Conservation (phyloP, 2,113 vertebrate species). For the Camelus dromedarius region DNA sequence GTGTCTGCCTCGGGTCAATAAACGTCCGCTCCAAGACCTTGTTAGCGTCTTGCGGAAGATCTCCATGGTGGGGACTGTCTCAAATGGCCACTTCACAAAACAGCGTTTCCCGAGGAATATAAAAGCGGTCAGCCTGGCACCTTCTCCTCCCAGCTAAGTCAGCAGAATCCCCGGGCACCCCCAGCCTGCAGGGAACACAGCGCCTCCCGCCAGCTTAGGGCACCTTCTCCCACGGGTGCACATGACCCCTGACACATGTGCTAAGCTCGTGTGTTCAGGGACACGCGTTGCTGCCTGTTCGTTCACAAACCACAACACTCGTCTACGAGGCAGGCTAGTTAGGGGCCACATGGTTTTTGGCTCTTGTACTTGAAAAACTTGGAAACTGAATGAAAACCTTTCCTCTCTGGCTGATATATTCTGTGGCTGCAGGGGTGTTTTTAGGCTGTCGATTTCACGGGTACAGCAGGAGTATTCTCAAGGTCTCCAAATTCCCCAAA, state of each 20-base stretch:
- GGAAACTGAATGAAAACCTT: background rate
- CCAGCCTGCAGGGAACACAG: background rate
- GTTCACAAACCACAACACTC: background rate
- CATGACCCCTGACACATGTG: background rate
- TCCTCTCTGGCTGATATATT: slow-evolving; percentile 39
- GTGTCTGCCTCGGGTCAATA: background rate
- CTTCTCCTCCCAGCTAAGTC: slow-evolving; percentile 52
- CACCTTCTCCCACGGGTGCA: background rate
- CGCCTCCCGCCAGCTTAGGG: background rate
- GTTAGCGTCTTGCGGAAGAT: background rate
- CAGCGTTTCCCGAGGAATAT: background rate
- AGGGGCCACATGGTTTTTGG: background rate
- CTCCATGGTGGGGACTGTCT: background rate
- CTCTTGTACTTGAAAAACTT: slow-evolving; percentile 34
- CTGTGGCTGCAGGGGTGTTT: background rate
- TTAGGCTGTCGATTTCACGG: slow-evolving; percentile 31
- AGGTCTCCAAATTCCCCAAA: slow-evolving; percentile 2
- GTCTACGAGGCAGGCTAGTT: slow-evolving; percentile 1
- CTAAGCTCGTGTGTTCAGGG: background rate
- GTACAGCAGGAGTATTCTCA: slow-evolving; percentile 3
- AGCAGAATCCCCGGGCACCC: slow-evolving; percentile 10
- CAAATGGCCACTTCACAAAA: slow-evolving; percentile 26
- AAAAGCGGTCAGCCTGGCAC: slow-evolving; percentile 38
- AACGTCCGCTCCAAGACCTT: background rate
- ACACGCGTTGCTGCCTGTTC: background rate